These are phyloP conservation scores for Diabrotica undecimpunctata DNA, from an alignment of 1,140 invertebrate species.

Conservation along the genomic window DNA sequence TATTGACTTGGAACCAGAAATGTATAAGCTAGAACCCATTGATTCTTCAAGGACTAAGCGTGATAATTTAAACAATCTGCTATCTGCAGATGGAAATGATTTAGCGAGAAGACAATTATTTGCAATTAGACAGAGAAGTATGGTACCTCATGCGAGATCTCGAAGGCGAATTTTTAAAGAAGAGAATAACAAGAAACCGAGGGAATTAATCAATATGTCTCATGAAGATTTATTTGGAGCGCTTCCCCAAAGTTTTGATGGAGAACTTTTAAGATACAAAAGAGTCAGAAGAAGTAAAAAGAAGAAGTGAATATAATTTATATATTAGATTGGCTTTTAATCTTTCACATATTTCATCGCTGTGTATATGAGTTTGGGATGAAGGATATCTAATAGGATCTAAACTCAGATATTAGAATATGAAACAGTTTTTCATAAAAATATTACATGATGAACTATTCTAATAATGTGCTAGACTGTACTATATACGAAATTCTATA, in stretches of 20 bases:
- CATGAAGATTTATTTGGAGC: slow-evolving; percentile 44
- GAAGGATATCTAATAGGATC: too few relatives aligned
- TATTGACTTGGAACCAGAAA: slow-evolving; percentile 24
- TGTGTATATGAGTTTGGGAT: too few relatives aligned
- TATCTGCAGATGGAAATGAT: slow-evolving; percentile 30
- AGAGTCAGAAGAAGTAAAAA: slow-evolving; percentile 36
- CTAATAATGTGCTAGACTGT: too few relatives aligned
- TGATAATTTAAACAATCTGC: slow-evolving; percentile 28
- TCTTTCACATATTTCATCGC: too few relatives aligned
- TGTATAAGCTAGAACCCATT: background rate
- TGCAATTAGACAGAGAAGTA: slow-evolving; percentile 29
- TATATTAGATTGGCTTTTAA: too few relatives aligned
- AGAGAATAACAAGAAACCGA: slow-evolving; percentile 22
- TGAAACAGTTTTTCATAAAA: too few relatives aligned
- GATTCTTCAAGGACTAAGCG: slow-evolving; percentile 26
- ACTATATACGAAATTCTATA: too few relatives aligned
- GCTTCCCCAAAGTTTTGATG: slow-evolving; percentile 41
- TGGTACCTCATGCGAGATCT: slow-evolving; percentile 20
- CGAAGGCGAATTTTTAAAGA: slow-evolving; percentile 27
- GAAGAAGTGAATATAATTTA: background rate
- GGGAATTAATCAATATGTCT: slow-evolving; percentile 36
- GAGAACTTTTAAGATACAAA: slow-evolving; percentile 41
- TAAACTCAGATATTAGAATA: too few relatives aligned
- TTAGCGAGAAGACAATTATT: slow-evolving; percentile 30
- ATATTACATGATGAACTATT: too few relatives aligned